A percentile compares a stretch with the other conserved stretches of the same genome.
Conservation (phyloP, 2,888 invertebrate species). For the Leptinotarsa tumamoca region DNA sequence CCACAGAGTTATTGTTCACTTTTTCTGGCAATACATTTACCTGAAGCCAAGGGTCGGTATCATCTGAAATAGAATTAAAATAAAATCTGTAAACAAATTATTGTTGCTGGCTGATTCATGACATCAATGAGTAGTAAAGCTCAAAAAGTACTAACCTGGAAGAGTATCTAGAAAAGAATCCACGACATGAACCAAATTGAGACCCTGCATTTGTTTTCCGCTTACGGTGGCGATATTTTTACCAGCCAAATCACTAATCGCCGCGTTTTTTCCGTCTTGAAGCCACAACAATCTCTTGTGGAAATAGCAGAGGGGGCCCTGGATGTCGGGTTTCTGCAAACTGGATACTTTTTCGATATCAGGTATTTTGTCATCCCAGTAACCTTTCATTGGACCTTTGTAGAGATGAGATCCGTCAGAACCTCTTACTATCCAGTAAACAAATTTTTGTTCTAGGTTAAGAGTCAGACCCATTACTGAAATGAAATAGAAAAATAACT, state of each 20-base stretch:
- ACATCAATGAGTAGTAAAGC: neutral
- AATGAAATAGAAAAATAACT: constrained; percentile 44
- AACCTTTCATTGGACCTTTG: constrained; percentile 74
- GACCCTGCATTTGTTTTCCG: constrained; percentile 74
- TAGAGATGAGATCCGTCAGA: constrained; percentile 82
- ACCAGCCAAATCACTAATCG: constrained; percentile 81
- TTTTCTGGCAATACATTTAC: constrained; percentile 80
- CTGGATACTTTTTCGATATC: constrained; percentile 59
- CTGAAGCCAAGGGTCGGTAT: constrained; percentile 54
- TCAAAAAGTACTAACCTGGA: constrained; percentile 48
- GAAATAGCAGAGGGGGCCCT: constrained; percentile 83
- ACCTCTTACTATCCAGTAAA: constrained; percentile 88
- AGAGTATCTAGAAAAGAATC: constrained; percentile 72
- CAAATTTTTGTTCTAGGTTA: constrained; percentile 80
- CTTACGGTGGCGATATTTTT: constrained; percentile 78
- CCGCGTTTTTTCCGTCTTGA: constrained; percentile 78
- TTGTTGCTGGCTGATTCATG: too few relatives aligned
- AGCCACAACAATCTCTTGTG: constrained; percentile 88
- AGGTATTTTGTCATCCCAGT: constrained; percentile 45
- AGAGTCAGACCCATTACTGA: constrained; percentile 86
- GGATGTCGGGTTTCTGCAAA: constrained; percentile 70
- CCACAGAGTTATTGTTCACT: constrained; percentile 76
- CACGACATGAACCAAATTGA: constrained; percentile 78
- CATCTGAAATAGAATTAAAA: constrained; percentile 28
- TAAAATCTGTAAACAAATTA: too few relatives aligned